Evolutionary conservation across 2,888 invertebrate genomes (phyloP), one percentile per base, ranked within the genome.

Genomic region (Leucophenga maculata): DNA sequence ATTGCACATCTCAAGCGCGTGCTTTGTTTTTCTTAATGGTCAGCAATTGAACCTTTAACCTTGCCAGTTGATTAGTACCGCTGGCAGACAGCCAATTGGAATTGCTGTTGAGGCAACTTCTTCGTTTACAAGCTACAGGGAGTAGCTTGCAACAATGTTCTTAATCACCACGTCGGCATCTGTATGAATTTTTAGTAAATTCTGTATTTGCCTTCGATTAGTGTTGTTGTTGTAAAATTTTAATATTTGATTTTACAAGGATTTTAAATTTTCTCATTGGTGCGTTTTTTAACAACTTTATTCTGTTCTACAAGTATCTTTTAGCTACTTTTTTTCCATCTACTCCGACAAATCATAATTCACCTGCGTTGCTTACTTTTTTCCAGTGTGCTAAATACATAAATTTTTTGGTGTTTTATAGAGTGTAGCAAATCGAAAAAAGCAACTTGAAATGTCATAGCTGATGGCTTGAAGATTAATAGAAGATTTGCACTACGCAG

Each of bases 121-220:
- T 50, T 16, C 16, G 6, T n/a, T 18, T 50, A n/a, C 13, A 13
- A 8, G 16, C 13, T 18, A 11, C 1, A 16, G 6, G 6, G 16
- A 18, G 50, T 16, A 50, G 13, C 16, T 3, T 50, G 50, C 50
- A 18, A n/a, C 50, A 50, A 18, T 50, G 16, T 59, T 69, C 71
- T 70, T 59, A 66, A 66, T 66, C 66, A 55, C 52, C 39, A 54
- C 59, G 69, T 69, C 66, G 69, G 69, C 75, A 79, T 68, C 74
- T 76, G 39, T 39, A 39, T 39, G 39, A 39, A 39, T 11, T 39
- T 8, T 79, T n/a, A n/a, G 77, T 26, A 77, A 79, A 79, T 81
- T 80, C 79, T 78, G 78, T 75, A 77, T 74, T 73, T 74, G 73
- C 72, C 77, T 77, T 80, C 79, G 80, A 79, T 79, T 79, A 77